Evolutionary conservation across 2,797 vertebrate species (phyloP), one percentile per base, ranked within the genome.

Genomic region (Dicrostonyx torquatus): DNA sequence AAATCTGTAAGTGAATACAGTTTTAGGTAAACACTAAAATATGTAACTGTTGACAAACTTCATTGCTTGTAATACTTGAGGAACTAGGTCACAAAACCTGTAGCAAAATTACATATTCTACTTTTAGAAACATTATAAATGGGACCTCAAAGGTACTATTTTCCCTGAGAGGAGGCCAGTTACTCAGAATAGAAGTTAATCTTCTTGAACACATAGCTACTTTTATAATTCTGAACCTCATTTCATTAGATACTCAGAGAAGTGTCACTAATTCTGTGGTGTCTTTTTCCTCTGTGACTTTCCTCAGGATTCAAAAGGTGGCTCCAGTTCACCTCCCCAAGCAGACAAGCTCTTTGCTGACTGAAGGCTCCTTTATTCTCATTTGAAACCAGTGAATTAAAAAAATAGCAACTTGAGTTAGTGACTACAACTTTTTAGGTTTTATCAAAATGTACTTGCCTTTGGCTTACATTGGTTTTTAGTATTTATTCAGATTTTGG

Each of bases 351-450:
- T 48, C 89, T 80, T 24, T 50, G 0, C n/a, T 87, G 62, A 53
- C 58, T 90, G 86, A 84, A 84, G 66, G 34, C 83, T 93, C 48
- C n/a, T 79, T 92, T 93, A 87, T 90, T 92, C 89, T 95, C 64
- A 72, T 75, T 75, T 40, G 78, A 90, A 93, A 83, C 45, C 48
- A 86, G 64, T 83, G 22, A 93, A 90, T 90, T 87, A 26, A 55
- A 95, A 95, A 93, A 87, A 53, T 40, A 91, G 37, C 15, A 84
- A 43, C 66, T 66, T 75, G 72, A 91, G 4, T 64, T 72, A 66
- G 11, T 92, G n/a, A 78, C 87, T 77, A 66, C n/a, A 95, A 18
- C 62, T 70, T 87, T 75, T 75, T 62, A 26, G 87, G 70, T 87
- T 88, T 94, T 84, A 75, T 31, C 78, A 76, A 85, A 50, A 26